Base-by-base conservation (phyloP, 2,113 vertebrate species). In the Syngnathoides biaculeatus region DNA sequence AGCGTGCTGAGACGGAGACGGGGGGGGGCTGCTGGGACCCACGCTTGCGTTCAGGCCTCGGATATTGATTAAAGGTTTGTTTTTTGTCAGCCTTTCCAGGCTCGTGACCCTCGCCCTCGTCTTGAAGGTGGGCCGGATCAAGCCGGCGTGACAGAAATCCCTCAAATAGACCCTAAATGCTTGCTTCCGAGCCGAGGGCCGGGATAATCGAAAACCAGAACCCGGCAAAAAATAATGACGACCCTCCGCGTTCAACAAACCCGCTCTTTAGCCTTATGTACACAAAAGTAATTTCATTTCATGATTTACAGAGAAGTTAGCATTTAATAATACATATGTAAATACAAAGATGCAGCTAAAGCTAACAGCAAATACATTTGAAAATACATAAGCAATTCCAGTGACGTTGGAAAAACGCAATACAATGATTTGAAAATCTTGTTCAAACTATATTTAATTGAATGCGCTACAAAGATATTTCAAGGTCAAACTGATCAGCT, bases 11-110 rank as follows among this genome's bases (percentile, higher is more conserved):
- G 86, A 89, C 85, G 85, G 87, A 90, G 85, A 88, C 84, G 71
- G 86, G 90, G 86, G 86, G 59, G 20, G 35, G 59, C n/a, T 13
- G 38, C n/a, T n/a, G 59, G 59, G 39, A 61, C n/a, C 59, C 59
- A 40, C 8, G 38, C 38, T 88, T 88, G 89, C 83, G 89, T 90
- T 79, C 82, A 79, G 89, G 87, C 83, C 86, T 85, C 72, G 74
- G 84, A 81, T 92, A 92, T 92, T 90, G 92, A 92, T 92, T 92
- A 89, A 89, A 92, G 91, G 92, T 92, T 92, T 92, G 91, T 91
- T 92, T 91, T 91, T 92, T 91, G 90, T 92, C 89, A 91, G 90
- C 90, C 90, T 89, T 90, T 91, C 89, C 85, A 91, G 88, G 90
- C 90, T 90, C 90, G 88, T 91, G 92, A 92, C 89, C 91, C 87